Conservation (phyloP, 1,140 invertebrate genomes). For the Heliothis subflexa region DNA sequence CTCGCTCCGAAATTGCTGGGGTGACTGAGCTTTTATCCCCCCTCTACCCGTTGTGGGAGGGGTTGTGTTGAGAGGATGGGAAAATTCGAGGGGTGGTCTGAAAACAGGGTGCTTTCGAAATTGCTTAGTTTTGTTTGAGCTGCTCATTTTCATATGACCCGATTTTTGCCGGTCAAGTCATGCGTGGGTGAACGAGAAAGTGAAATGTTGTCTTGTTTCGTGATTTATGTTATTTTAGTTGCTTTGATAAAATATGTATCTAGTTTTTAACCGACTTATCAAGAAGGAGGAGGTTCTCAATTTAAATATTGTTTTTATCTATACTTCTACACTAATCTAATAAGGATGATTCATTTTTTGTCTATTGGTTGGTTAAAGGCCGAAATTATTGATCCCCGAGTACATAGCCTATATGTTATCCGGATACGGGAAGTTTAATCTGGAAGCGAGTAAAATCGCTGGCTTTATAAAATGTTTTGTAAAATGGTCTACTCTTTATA, state of each 20-base stretch:
- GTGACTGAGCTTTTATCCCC: constrained; percentile 57
- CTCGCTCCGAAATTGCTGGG: constrained; percentile 34
- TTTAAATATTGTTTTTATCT: no score
- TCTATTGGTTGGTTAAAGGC: no score
- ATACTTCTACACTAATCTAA: no score
- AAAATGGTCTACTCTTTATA: no score
- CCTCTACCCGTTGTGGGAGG: constrained; percentile 9
- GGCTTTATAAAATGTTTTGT: no score
- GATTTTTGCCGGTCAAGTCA: not conserved
- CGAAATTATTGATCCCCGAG: no score
- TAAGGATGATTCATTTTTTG: no score
- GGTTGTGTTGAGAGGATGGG: constrained; percentile 15
- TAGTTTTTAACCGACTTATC: not conserved
- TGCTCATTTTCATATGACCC: not conserved
- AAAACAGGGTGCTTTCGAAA: constrained; percentile 32
- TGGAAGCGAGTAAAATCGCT: no score
- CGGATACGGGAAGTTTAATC: no score
- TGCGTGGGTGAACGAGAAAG: not conserved
- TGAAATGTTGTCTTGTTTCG: not conserved
- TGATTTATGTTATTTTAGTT: not conserved
- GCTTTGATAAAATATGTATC: no score
- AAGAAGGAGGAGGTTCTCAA: no score
- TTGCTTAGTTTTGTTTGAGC: not conserved
- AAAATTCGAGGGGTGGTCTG: constrained; percentile 18
- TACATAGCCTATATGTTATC: no score